Evolutionary conservation across 2,113 vertebrate species (phyloP).

Genomic region (Callorhinus ursinus): DNA sequence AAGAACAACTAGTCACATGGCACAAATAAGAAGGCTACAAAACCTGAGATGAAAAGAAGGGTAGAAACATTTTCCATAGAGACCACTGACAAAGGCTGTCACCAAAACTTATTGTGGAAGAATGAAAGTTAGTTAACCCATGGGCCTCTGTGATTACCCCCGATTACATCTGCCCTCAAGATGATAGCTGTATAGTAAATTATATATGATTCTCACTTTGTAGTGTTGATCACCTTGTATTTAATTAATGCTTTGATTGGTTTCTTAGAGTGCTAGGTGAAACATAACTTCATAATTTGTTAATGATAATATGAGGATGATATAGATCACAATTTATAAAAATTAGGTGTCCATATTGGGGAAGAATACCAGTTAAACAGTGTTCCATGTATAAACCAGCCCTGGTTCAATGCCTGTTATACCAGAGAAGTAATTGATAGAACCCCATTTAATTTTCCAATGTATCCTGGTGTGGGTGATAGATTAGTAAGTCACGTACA

Average conservation of each 20-base stretch:
- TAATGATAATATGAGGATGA: neutral
- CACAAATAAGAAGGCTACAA: neutral
- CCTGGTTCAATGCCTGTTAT: neutral
- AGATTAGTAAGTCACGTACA: neutral
- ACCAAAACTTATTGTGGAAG: neutral
- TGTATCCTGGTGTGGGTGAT: neutral
- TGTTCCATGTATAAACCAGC: neutral
- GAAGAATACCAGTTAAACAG: neutral
- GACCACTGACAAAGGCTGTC: neutral
- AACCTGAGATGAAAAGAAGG: neutral
- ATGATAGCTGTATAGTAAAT: neutral
- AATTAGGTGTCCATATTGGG: neutral
- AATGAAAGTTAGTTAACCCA: neutral
- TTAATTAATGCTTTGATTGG: neutral
- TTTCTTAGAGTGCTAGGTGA: neutral
- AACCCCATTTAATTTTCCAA: neutral
- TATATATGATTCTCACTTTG: neutral
- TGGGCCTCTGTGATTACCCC: neutral
- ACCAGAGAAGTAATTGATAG: neutral
- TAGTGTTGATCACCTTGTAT: neutral
- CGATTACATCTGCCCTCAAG: neutral
- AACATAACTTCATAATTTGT: neutral
- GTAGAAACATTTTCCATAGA: neutral
- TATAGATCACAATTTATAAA: neutral
- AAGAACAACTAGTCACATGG: neutral